Evolutionary conservation across 2,888 invertebrate genomes (phyloP).

Genomic region (Eupithecia vulgata): DNA sequence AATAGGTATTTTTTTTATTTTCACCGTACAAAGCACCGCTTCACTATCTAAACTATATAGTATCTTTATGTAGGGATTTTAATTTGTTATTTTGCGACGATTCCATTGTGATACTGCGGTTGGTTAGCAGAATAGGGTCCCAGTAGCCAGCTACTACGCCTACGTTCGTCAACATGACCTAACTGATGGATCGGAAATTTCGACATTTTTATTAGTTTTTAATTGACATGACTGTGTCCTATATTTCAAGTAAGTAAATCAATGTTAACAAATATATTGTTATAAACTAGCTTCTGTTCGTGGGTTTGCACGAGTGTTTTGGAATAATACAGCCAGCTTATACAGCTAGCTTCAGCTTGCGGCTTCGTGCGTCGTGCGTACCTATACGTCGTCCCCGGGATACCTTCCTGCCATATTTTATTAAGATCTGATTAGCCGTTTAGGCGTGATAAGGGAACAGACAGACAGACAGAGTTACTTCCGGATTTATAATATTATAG

Average conservation of each 20-base stretch:
- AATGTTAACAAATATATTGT: background rate
- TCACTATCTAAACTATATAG: background rate
- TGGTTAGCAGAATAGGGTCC: background rate
- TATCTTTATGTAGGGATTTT: background rate
- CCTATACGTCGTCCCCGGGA: too few species aligned
- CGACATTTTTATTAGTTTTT: slow-evolving; percentile 25
- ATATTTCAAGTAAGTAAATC: slow-evolving; percentile 17
- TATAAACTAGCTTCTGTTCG: background rate
- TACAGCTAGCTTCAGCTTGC: too few species aligned
- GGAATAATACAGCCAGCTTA: too few species aligned
- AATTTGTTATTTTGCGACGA: background rate
- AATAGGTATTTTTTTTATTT: too few species aligned
- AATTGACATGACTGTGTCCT: slow-evolving; percentile 28
- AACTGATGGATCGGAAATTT: background rate
- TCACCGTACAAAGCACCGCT: too few species aligned
- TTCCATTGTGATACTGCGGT: background rate
- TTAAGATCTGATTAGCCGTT: too few species aligned
- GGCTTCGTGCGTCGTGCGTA: too few species aligned
- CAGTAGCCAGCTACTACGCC: background rate
- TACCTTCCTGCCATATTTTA: too few species aligned
- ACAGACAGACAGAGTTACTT: too few species aligned
- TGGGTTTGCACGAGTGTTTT: too few species aligned
- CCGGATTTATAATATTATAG: too few species aligned
- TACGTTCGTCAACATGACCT: background rate
- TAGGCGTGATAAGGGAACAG: too few species aligned